Evolutionary conservation across 1,140 invertebrate genomes (phyloP).

Genomic region (Hypsibius dujardini): DNA sequence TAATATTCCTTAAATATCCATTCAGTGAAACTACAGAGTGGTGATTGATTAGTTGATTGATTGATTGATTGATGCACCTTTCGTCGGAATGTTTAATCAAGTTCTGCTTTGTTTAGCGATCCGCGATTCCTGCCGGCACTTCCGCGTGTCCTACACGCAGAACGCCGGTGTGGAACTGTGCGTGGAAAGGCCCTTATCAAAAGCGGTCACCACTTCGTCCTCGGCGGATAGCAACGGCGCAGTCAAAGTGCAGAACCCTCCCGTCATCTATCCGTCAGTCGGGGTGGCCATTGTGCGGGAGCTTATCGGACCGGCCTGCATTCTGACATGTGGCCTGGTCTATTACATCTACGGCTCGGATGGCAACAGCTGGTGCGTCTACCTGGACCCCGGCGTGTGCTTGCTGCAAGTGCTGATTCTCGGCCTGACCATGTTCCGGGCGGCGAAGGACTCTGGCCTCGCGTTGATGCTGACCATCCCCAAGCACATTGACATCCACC

Average conservation of each 20-base stretch:
- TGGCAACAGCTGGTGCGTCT: neutral
- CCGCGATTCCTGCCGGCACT: neutral
- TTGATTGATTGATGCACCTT: no score
- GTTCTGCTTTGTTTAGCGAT: neutral
- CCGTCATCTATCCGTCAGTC: neutral
- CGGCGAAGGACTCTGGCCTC: constrained; percentile 47
- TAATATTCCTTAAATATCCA: no score
- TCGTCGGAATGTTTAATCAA: no score
- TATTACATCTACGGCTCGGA: neutral
- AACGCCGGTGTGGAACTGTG: neutral
- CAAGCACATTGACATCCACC: constrained; percentile 61
- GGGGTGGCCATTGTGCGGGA: constrained; percentile 2
- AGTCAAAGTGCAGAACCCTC: neutral
- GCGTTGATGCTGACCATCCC: constrained; percentile 64
- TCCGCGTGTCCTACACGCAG: constrained; percentile 5
- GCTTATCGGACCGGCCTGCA: neutral
- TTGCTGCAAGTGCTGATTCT: neutral
- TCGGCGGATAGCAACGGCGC: neutral
- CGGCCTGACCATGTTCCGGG: neutral
- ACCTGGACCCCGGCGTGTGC: constrained; percentile 4
- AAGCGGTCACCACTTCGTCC: no score
- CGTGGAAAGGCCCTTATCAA: neutral
- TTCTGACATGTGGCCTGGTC: neutral
- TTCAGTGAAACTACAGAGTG: no score
- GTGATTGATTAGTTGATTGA: no score